Percentiles rank a stretch among this genome's conserved stretches.
These are phyloP conservation scores for Philopedon plagiatum DNA, from an alignment of 2,888 invertebrate genomes.

Conservation along the genomic window DNA sequence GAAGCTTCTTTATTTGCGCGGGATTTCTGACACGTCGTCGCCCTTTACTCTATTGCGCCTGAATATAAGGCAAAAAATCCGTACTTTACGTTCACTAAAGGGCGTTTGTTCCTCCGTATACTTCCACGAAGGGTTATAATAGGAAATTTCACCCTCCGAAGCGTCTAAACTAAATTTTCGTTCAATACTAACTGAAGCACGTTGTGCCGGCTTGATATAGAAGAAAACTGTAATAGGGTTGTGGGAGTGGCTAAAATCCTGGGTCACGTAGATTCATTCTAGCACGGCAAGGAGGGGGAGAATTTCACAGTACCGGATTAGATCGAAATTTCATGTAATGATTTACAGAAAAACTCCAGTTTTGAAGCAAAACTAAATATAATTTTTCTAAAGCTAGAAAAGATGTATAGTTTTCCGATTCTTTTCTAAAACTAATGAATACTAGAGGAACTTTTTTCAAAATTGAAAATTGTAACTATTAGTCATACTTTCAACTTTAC, in stretches of 20 bases:
- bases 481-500: too few relatives aligned
- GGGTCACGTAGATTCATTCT: neutral
- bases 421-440: too few relatives aligned
- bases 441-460: too few relatives aligned
- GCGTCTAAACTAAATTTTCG: neutral
- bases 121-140: neutral
- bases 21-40: constrained; percentile 35
- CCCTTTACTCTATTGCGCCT: neutral
- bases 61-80: constrained; percentile 9
- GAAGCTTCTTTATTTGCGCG: constrained; percentile 33
- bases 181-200: constrained; percentile 13
- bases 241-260: constrained; percentile 2
- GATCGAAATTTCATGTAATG: neutral
- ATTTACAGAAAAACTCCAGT: constrained; percentile 12
- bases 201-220: constrained; percentile 9
- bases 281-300: neutral
- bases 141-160: neutral
- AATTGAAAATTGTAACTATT: too few relatives aligned
- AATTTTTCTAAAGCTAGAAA: too few relatives aligned
- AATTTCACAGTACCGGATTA: neutral
- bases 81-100: neutral
- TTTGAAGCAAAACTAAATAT: constrained; percentile 1
- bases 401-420: too few relatives aligned
- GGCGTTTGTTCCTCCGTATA: neutral
- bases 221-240: constrained; percentile 27